Evolutionary conservation across 1,140 invertebrate species (phyloP), one percentile per base, ranked within the genome.

Genomic region (Macrobrachium nipponense): DNA sequence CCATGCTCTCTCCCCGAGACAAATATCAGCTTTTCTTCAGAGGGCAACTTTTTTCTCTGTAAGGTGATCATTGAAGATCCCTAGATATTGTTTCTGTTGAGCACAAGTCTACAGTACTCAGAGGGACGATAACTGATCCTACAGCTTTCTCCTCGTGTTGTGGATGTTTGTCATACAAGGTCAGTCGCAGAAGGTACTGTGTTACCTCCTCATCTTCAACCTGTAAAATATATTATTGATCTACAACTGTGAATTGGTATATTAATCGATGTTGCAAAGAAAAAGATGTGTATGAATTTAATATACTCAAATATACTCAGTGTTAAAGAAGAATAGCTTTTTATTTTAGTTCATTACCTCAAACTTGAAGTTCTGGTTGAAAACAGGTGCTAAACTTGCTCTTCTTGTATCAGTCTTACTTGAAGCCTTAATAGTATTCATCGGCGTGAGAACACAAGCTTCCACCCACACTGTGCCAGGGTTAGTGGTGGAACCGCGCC

Each of bases 281-380:
- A n/a, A 44, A 15, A 68, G n/a, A n/a, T 8, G 60, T 12, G 23
- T 2, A 6, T 15, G 5, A 59, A 43, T 51, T 78, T 51, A n/a
- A 60, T 78, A 58, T 17, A 78, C 1, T n/a, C n/a, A 60, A 0
- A 17, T 36, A 43, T 66, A 66, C 66, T 62, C 8, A n/a, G n/a
- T n/a, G n/a, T n/a, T n/a, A n/a, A n/a, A n/a, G n/a, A n/a, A n/a
- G n/a, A n/a, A n/a, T n/a, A n/a, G n/a, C n/a, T n/a, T n/a, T n/a
- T n/a, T n/a, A n/a, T n/a, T n/a, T n/a, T n/a, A 79, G 15, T 10
- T 58, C n/a, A 73, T 27, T 72, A 87, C 86, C 81, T 79, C 44
- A 61, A 82, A 87, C 20, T 44, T 80, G 76, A 87, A 87, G 23
- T 66, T 87, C 36, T 87, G 86, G 36, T 87, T 87, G 80, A 87